Conservation (phyloP, 2,113 vertebrate genomes). For the Mellivora capensis region DNA sequence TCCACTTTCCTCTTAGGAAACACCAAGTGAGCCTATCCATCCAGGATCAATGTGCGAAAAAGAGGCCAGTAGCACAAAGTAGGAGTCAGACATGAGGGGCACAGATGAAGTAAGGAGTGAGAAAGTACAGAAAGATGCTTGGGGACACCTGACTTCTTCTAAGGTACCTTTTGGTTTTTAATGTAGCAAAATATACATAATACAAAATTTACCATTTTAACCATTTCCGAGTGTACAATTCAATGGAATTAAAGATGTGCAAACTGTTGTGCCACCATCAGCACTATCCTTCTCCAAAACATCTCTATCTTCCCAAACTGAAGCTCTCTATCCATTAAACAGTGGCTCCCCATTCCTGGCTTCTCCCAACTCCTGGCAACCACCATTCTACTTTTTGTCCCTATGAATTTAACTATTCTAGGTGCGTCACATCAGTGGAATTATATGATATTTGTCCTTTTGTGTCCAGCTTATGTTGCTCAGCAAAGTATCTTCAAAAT, state of each 20-base stretch:
- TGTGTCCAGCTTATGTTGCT: neutral
- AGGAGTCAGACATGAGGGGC: neutral
- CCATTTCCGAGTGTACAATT: neutral
- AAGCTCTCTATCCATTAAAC: neutral
- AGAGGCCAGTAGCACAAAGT: accelerated
- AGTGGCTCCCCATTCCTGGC: too few species aligned
- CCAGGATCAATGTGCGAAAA: neutral
- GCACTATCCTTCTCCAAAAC: neutral
- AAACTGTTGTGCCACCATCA: neutral
- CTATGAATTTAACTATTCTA: neutral
- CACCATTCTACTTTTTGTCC: neutral
- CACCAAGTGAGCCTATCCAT: neutral
- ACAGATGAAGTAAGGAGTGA: neutral
- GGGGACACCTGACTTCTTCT: neutral
- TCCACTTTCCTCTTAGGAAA: neutral
- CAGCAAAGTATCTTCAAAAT: neutral
- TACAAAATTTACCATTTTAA: neutral
- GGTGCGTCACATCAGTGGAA: neutral
- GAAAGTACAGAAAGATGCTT: neutral
- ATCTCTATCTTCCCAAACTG: neutral
- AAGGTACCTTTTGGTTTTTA: neutral
- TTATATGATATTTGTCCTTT: neutral
- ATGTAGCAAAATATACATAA: neutral
- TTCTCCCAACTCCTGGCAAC: neutral
- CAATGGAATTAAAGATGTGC: neutral